Base-by-base conservation (phyloP, 2,888 invertebrate species). In the Serripes groenlandicus region DNA sequence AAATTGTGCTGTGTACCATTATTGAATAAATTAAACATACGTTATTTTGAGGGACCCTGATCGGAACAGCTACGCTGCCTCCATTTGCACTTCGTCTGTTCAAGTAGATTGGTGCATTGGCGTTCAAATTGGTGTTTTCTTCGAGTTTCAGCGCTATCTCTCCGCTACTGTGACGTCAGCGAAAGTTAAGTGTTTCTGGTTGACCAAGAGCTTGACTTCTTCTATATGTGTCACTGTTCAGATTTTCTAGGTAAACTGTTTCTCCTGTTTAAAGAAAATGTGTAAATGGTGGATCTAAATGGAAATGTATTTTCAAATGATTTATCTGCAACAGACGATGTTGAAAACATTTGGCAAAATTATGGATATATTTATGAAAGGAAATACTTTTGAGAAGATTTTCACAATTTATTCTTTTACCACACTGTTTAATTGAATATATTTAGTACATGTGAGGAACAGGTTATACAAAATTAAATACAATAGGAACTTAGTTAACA, bases 51-150 rank as follows among this genome's bases (percentile, higher is more conserved):
- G 74, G 64, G n/a, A 66, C 54, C 30, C 52, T 30, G 23, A 74
- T 66, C 32, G n/a, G 30, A 1, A 66, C 34, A 18, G 54, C 52
- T 7, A 35, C 18, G n/a, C 35, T 74, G 23, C 54, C 42, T 15
- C 56, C 74, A 23, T 42, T 23, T 5, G n/a, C 7, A n/a, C 35
- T 49, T 11, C 35, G n/a, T 62, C 30, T 30, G 58, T 64, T 68
- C 18, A 56, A 42, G 26, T 28, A 79, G 0, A 83, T 73, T 9
- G 83, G 83, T 4, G 83, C 83, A 42, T 83, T 78, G 5, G 78
- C 72, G 30, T 83, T 78, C 23, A 83, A 34, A n/a, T 79, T 74
- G 26, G 23, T 62, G 60, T 79, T 83, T 42, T 81, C 81, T 34
- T 54, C 23, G 4, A 81, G 64, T 2, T 62, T 34, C 23, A 81